Conservation (phyloP, 2,113 vertebrate genomes). For the Chlorodrepanis virens region DNA sequence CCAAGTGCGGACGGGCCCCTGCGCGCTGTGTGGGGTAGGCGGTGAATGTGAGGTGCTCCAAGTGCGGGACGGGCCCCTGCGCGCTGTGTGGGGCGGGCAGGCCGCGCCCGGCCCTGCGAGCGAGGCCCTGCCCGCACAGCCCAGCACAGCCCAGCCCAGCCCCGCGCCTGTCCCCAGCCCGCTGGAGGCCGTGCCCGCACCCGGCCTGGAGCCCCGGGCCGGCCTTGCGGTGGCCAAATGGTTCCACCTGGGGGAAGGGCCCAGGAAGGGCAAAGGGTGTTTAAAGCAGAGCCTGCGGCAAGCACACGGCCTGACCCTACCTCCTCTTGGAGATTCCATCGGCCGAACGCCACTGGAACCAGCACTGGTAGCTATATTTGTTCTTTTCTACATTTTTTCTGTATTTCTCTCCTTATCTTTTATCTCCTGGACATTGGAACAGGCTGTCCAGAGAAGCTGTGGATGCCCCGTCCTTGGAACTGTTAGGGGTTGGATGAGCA, state of each 20-base stretch:
- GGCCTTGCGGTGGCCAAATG: neutral
- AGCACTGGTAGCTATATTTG: too few relatives aligned
- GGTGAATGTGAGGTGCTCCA: rapidly evolving
- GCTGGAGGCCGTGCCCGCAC: rapidly evolving
- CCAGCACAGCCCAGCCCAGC: neutral
- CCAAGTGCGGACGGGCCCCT: rapidly evolving
- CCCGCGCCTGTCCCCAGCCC: neutral
- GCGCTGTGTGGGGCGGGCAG: neutral
- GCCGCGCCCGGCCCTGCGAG: neutral
- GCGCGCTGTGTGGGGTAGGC: neutral
- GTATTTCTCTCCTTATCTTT: neutral
- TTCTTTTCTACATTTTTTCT: neutral
- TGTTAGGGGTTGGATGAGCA: neutral
- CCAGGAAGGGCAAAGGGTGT: neutral
- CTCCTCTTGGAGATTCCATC: neutral
- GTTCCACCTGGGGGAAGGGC: too few relatives aligned
- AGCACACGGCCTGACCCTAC: neutral
- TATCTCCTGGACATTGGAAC: too few relatives aligned
- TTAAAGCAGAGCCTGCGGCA: neutral
- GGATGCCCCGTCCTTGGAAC: neutral
- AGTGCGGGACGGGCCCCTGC: rapidly evolving
- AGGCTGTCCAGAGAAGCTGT: neutral
- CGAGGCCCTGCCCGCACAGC: neutral
- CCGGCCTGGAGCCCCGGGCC: neutral
- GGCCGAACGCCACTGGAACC: too few relatives aligned